Percentiles rank a stretch among this genome's conserved stretches.
Conservation (phyloP, 2,888 invertebrate species). For the Ceratothoa steindachneri region DNA sequence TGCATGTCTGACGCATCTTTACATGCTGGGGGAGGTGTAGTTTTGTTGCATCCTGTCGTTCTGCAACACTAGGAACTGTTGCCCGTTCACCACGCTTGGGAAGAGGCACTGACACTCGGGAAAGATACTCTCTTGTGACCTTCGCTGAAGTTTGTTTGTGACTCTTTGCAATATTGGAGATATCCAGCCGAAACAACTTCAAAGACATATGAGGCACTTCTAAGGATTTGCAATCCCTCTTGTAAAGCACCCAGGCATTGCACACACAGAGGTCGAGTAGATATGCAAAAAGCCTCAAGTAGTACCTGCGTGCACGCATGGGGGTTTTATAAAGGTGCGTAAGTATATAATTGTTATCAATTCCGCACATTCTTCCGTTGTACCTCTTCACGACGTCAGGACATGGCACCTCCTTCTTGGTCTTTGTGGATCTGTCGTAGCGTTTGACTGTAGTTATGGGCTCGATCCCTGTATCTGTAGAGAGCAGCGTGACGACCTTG, state of each 20-base stretch:
- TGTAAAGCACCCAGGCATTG: constrained; percentile 6
- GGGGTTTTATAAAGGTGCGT: constrained; percentile 25
- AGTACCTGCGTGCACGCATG: constrained; percentile 13
- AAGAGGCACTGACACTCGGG: not conserved
- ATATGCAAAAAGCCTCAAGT: constrained; percentile 17
- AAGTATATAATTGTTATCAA: not conserved
- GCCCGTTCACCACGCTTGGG: not conserved
- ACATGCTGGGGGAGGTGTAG: not conserved
- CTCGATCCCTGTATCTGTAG: constrained; percentile 17
- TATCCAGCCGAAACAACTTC: not conserved
- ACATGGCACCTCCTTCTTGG: constrained; percentile 14
- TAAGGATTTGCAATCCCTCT: not conserved
- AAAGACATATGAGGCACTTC: too few species aligned
- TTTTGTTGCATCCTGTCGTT: not conserved
- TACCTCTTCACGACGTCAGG: constrained; percentile 19
- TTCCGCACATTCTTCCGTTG: constrained; percentile 17
- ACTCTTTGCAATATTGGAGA: not conserved
- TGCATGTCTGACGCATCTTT: not conserved
- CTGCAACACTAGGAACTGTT: not conserved
- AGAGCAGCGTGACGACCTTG: constrained; percentile 18
- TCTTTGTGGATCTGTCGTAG: not conserved
- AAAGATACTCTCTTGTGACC: not conserved
- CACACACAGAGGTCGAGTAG: constrained; percentile 1
- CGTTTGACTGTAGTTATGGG: not conserved
- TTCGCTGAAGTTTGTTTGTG: not conserved